phyloP scores from a whole-genome alignment of 2,113 vertebrate species.

The Psephotus haematonotus region DNA sequence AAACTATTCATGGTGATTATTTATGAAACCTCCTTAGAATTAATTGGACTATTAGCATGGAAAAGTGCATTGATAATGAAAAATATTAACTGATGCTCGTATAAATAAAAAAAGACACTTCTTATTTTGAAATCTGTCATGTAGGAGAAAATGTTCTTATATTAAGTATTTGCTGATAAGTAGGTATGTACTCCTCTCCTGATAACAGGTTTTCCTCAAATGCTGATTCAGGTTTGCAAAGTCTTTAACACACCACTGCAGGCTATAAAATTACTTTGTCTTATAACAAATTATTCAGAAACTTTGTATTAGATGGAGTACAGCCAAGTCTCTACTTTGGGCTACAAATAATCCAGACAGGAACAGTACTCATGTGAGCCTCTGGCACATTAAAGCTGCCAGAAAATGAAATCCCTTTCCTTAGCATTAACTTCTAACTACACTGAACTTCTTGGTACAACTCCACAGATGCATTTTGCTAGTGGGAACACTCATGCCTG shows the following conservation, averaged over 20 bases:
- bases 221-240: conserved; percentile 32
- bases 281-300: conserved; percentile 33
- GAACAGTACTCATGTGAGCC: not conserved
- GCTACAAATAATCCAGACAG: conserved; percentile 13
- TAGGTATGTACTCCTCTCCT: not conserved
- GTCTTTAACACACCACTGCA: not conserved
- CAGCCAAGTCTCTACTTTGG: not conserved
- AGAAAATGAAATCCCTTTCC: not conserved
- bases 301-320: conserved; percentile 32
- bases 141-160: not conserved
- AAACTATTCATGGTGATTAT: not conserved
- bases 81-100: not conserved
- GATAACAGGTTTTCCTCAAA: conserved; percentile 6
- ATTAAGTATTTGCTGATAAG: not conserved
- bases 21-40: not conserved
- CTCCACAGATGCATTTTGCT: not conserved
- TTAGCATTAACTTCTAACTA: not conserved
- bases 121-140: not conserved
- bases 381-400: not conserved
- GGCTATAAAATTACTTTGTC: conserved; percentile 39
- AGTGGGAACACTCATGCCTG: not conserved
- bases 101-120: not conserved
- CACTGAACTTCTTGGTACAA: accelerated
- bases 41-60: not conserved
- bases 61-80: not conserved